Percentiles rank a stretch among this genome's conserved stretches.
Conservation (phyloP, 1,140 invertebrate genomes). For the Pseudomyrmex sp. region DNA sequence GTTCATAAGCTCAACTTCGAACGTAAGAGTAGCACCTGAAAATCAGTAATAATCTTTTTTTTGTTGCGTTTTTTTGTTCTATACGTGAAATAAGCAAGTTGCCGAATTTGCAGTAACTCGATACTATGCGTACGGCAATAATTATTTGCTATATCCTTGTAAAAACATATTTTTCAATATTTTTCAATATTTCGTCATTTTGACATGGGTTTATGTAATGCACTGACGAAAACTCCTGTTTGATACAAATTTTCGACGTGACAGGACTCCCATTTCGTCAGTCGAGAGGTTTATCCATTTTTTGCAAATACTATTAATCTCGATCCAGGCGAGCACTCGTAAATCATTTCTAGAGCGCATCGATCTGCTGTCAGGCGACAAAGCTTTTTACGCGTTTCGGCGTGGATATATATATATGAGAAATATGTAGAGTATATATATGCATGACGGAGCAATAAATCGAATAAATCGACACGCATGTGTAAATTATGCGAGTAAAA, state of each 20-base stretch:
- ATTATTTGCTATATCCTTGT: neutral
- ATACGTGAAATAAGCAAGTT: neutral
- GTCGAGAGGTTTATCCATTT: conserved; percentile 33
- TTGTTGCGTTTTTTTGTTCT: neutral
- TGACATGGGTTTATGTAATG: neutral
- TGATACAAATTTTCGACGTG: neutral
- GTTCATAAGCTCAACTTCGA: conserved; percentile 96
- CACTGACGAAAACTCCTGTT: neutral
- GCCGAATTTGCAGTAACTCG: neutral
- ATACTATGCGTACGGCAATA: neutral
- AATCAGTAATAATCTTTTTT: conserved; percentile 69
- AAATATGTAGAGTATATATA: conserved; percentile 11
- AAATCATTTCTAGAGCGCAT: conserved; percentile 57
- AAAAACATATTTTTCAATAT: neutral
- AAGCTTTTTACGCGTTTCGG: conserved; percentile 49
- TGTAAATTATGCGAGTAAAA: neutral
- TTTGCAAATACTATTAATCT: conserved; percentile 50
- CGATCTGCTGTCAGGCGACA: conserved; percentile 44
- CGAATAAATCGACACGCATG: neutral
- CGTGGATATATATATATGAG: neutral
- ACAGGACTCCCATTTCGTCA: neutral
- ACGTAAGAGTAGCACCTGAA: conserved; percentile 93
- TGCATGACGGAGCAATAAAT: conserved; percentile 26
- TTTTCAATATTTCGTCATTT: neutral
- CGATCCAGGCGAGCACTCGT: conserved; percentile 40